These are phyloP conservation scores for Thymelicus sylvestris DNA, from an alignment of 2,888 invertebrate genomes.

Conservation along the genomic window DNA sequence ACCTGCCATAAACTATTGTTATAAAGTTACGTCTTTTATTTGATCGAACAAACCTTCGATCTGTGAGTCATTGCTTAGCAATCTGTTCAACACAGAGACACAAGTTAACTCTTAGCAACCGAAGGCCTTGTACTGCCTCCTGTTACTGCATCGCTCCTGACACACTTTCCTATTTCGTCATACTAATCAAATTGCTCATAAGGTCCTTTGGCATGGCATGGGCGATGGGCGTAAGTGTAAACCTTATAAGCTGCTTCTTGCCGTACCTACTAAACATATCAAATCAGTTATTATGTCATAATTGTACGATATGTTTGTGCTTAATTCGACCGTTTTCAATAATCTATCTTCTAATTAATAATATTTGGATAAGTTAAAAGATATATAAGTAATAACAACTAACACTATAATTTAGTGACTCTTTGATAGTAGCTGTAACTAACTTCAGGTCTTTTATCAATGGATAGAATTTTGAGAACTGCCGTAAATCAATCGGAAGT, in stretches of 20 bases:
- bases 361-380: too few relatives aligned
- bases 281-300: too few relatives aligned
- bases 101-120: constrained; percentile 4
- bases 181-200: not conserved
- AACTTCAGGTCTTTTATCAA: too few relatives aligned
- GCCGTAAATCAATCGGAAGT: too few relatives aligned
- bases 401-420: too few relatives aligned
- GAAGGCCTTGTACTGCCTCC: constrained; percentile 8
- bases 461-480: too few relatives aligned
- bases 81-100: constrained; percentile 1
- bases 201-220: not conserved
- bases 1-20: not conserved
- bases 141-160: constrained; percentile 2
- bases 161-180: constrained; percentile 8
- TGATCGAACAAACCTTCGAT: not conserved
- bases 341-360: too few relatives aligned
- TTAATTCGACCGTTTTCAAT: too few relatives aligned
- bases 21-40: not conserved
- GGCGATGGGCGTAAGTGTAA: not conserved
- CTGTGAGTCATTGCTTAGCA: not conserved
- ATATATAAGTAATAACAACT: too few relatives aligned
- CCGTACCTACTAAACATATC: too few relatives aligned
- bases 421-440: too few relatives aligned
- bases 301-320: too few relatives aligned
- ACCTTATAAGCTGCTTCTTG: not conserved